Conservation (phyloP, 2,113 vertebrate species). For the Ploceus nigricollis region DNA sequence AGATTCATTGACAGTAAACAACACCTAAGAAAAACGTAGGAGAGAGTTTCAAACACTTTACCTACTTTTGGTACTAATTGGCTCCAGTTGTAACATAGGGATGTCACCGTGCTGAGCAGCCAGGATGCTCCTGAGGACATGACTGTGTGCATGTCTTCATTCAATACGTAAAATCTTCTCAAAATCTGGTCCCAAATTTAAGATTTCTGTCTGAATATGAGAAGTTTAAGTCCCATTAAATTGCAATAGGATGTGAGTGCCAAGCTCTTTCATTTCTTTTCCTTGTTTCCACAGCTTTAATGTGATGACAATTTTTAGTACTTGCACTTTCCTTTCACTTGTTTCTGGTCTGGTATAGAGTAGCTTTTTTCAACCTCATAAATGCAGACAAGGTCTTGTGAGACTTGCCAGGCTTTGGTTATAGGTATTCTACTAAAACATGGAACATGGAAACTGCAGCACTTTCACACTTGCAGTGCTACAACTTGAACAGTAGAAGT, state of each 20-base stretch:
- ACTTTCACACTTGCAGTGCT: background rate
- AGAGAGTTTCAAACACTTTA: background rate
- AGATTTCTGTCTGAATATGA: background rate
- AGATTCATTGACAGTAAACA: background rate
- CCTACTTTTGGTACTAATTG: background rate
- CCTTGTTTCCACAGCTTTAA: background rate
- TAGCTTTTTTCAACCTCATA: background rate
- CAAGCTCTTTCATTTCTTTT: background rate
- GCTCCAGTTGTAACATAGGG: background rate
- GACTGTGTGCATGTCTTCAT: background rate
- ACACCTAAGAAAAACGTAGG: rapidly evolving
- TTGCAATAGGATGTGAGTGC: background rate
- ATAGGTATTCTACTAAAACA: background rate
- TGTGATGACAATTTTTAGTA: background rate
- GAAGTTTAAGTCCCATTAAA: background rate
- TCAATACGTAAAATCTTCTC: background rate
- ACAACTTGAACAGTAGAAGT: background rate
- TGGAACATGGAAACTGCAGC: background rate
- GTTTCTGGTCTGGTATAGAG: background rate
- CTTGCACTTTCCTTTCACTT: background rate
- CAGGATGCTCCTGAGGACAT: background rate
- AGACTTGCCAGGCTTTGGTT: background rate
- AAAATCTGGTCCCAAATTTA: background rate
- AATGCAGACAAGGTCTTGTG: background rate
- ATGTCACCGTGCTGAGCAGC: background rate